A percentile compares a stretch with the other conserved stretches of the same genome.
These are phyloP conservation scores for Decapterus maruadsi DNA, from an alignment of 2,797 vertebrate species.

Conservation along the genomic window DNA sequence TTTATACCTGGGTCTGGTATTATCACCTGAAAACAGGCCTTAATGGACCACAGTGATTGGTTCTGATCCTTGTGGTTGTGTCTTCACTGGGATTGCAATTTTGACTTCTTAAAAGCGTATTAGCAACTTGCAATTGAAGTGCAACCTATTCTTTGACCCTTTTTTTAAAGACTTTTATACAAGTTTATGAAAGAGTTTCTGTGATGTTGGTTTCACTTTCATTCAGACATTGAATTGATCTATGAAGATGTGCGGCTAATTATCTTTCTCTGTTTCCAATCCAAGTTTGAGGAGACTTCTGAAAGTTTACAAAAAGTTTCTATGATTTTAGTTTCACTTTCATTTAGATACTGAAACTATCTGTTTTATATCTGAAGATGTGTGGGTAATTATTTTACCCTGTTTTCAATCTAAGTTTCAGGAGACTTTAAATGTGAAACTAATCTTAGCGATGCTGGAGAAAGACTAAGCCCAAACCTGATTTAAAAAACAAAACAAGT, in stretches of 20 bases:
- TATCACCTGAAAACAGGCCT: slow-evolving; percentile 5
- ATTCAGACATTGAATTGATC: not conserved
- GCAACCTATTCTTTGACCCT: not conserved
- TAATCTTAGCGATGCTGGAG: too few species aligned
- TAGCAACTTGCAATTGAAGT: too few species aligned
- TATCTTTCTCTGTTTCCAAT: too few species aligned
- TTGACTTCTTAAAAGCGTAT: not conserved
- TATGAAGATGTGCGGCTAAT: too few species aligned
- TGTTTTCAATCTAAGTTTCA: too few species aligned
- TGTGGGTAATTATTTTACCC: too few species aligned
- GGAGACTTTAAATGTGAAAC: too few species aligned
- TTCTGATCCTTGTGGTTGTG: not conserved
- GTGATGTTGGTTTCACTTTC: not conserved
- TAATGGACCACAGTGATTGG: not conserved
- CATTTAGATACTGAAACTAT: not conserved
- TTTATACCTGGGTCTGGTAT: slow-evolving; percentile 5
- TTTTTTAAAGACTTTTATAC: too few species aligned
- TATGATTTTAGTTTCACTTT: not conserved
- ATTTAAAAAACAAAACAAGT: too few species aligned
- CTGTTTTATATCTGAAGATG: too few species aligned
- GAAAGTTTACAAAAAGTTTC: not conserved
- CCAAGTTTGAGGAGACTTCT: too few species aligned
- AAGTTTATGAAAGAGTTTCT: not conserved
- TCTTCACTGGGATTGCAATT: not conserved
- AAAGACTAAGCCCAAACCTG: too few species aligned